Evolutionary conservation across 1,140 invertebrate species (phyloP), one percentile per base, ranked within the genome.

Genomic region (Monochamus saltuarius): DNA sequence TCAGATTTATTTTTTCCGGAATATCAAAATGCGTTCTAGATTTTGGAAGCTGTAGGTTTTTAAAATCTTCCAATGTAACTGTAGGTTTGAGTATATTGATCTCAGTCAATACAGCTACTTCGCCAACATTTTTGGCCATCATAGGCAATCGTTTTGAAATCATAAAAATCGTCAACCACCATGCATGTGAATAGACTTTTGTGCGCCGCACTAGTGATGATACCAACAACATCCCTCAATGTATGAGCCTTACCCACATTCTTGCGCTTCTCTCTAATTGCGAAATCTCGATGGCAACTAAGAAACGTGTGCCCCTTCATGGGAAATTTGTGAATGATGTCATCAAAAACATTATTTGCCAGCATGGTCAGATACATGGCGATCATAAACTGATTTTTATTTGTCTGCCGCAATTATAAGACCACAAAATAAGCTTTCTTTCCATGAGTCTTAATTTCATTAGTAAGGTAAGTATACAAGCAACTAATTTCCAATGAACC

Each of bases 351-450:
- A 51, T 10, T 29, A 29, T 51, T 51, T 16, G 49, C 29, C 22
- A 51, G 29, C 49, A 50, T 14, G n/a, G 19, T 19, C n/a, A 51
- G 13, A 51, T 51, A 51, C 46, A 49, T 49, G 11, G 46, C 46
- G 11, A 34, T 13, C 22, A 49, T 49, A 9, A 14, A 49, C 19
- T 49, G 46, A 34, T 49, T 49, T 22, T 42, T 42, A 42, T 42
- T 42, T 42, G 40, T 42, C 40, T 7, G 40, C 40, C 40, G 40
- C 40, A 42, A 17, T 42, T 42, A 42, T 42, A 2, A 7, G 40
- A 42, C 40, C 40, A 42, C 40, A 42, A 42, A 42, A 42, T 42
- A 42, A 42, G 19, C n/a, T 22, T 49, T 22, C 17, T 34, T 49
- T 22, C 19, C 49, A 38, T 29, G 16, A 51, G 11, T 29, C 6